These are phyloP conservation scores for Halocaridina rubra DNA, from an alignment of 2,888 invertebrate species.

Conservation along the genomic window DNA sequence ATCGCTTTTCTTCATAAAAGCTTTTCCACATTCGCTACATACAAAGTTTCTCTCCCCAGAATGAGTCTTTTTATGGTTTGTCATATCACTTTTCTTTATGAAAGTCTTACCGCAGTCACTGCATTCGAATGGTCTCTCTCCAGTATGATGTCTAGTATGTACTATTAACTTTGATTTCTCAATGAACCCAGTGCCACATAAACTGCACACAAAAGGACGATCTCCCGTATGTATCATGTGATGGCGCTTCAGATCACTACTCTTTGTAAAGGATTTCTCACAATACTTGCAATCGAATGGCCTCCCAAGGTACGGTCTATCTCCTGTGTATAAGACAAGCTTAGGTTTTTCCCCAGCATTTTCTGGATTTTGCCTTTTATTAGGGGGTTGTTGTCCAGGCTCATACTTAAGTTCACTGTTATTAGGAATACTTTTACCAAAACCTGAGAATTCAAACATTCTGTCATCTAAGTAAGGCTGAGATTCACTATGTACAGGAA, in stretches of 20 bases:
- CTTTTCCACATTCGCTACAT: constrained; percentile 47
- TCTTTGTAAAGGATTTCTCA: constrained; percentile 38
- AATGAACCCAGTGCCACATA: constrained; percentile 42
- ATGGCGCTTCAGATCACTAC: constrained; percentile 45
- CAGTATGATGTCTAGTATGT: constrained; percentile 45
- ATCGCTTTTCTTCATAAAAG: constrained; percentile 46
- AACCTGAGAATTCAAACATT: background rate
- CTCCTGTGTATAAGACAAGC: background rate
- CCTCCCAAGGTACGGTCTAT: constrained; percentile 1
- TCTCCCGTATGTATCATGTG: constrained; percentile 50
- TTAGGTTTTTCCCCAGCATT: background rate
- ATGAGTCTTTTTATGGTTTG: constrained; percentile 45
- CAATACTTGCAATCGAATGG: constrained; percentile 34
- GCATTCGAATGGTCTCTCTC: constrained; percentile 49
- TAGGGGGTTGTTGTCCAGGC: background rate
- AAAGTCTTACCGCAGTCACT: constrained; percentile 35
- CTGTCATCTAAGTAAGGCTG: background rate
- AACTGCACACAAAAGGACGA: constrained; percentile 38
- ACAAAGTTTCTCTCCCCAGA: constrained; percentile 37
- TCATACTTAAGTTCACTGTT: background rate
- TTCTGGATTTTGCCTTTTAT: background rate
- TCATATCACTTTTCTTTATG: constrained; percentile 49
- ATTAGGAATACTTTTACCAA: background rate
- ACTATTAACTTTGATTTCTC: constrained; percentile 39
- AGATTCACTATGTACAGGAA: background rate